Percentiles rank a stretch among this genome's conserved stretches.
These are phyloP conservation scores for Theretra japonica DNA, from an alignment of 2,888 invertebrate genomes.

Conservation along the genomic window DNA sequence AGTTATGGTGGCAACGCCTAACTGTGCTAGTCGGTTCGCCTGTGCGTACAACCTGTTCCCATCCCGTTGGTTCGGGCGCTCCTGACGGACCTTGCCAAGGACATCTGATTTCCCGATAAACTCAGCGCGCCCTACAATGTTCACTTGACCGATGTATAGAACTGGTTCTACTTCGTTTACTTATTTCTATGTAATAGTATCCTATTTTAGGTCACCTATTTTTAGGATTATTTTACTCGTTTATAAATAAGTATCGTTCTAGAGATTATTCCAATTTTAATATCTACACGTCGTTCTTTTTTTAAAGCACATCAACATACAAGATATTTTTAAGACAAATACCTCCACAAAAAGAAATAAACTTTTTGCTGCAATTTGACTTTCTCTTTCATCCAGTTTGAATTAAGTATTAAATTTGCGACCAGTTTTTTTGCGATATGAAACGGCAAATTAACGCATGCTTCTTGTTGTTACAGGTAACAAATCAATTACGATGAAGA, in stretches of 20 bases:
- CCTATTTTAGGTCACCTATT: background rate
- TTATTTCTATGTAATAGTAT: background rate
- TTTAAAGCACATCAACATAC: background rate
- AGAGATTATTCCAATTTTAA: no score
- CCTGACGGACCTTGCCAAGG: slow-evolving; percentile 64
- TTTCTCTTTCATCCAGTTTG: slow-evolving; percentile 25
- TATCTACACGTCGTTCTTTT: background rate
- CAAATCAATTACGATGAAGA: slow-evolving; percentile 3
- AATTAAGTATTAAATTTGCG: slow-evolving; percentile 13
- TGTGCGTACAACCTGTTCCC: slow-evolving; percentile 68
- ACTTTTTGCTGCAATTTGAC: slow-evolving; percentile 23
- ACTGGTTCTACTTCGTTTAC: no score
- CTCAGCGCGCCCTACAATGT: background rate
- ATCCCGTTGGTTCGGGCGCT: slow-evolving; percentile 67
- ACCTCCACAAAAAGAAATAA: background rate
- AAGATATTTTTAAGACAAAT: slow-evolving; percentile 1
- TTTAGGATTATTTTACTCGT: no score
- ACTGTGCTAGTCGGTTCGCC: slow-evolving; percentile 77
- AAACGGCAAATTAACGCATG: slow-evolving; percentile 11
- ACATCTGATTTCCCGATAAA: slow-evolving; percentile 37
- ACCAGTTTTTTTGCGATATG: slow-evolving; percentile 12
- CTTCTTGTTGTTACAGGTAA: slow-evolving; percentile 26
- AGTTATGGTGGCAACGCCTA: slow-evolving; percentile 86
- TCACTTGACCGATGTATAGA: no score
- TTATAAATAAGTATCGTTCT: no score